Evolutionary conservation across 2,113 vertebrate species (phyloP).

Genomic region (Paramisgurnus dabryanus): DNA sequence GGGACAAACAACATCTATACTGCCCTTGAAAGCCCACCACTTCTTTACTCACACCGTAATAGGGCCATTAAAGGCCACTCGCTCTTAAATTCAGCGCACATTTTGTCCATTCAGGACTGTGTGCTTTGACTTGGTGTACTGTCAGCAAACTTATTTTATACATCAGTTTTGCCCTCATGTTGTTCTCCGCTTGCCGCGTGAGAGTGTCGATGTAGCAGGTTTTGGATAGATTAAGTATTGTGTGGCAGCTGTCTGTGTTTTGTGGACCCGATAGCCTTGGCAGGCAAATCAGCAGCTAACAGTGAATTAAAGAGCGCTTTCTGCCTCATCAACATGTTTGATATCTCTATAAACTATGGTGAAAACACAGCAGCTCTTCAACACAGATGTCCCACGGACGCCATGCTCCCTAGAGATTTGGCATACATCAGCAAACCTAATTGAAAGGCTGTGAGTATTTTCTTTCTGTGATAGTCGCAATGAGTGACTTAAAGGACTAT

Average conservation of each 20-base stretch:
- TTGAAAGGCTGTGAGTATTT: slow-evolving; percentile 39
- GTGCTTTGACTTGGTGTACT: slow-evolving; percentile 22
- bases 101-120: neutral
- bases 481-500: slow-evolving; percentile 20
- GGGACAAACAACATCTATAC: neutral
- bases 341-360: slow-evolving; percentile 58
- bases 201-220: slow-evolving; percentile 56
- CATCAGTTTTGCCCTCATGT: slow-evolving; percentile 7
- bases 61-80: slow-evolving; percentile 19
- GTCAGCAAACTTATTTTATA: slow-evolving; percentile 43
- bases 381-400: slow-evolving; percentile 43
- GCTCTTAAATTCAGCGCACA: neutral
- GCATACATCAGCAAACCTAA: slow-evolving; percentile 23
- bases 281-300: slow-evolving; percentile 51
- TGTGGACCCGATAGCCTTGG: slow-evolving; percentile 53
- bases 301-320: slow-evolving; percentile 57
- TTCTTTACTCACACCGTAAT: neutral
- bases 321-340: slow-evolving; percentile 62
- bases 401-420: slow-evolving; percentile 25
- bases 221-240: slow-evolving; percentile 54
- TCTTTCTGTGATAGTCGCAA: neutral
- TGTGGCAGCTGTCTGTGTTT: slow-evolving; percentile 53
- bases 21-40: slow-evolving; percentile 31
- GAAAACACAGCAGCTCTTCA: slow-evolving; percentile 42
- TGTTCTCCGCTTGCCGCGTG: slow-evolving; percentile 19